Conservation (phyloP, 2,888 invertebrate species). For the Polia nebulosa region DNA sequence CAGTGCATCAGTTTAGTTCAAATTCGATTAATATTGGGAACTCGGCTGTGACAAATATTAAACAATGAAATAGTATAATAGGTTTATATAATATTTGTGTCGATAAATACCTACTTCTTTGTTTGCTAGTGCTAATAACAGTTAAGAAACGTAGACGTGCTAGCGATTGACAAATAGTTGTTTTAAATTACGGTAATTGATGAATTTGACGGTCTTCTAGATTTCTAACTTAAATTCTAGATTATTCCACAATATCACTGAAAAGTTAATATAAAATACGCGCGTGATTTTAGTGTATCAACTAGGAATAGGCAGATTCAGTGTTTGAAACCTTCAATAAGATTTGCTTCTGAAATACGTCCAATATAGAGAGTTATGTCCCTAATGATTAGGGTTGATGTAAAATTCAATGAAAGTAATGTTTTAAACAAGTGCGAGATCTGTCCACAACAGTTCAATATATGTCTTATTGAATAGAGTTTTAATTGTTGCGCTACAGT, state of each 20-base stretch:
- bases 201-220: constrained; percentile 33
- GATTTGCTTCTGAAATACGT: constrained; percentile 39
- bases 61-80: constrained; percentile 45
- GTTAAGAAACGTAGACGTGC: constrained; percentile 16
- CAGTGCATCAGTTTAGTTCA: constrained; percentile 48
- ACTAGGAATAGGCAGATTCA: constrained; percentile 17
- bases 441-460: constrained; percentile 13
- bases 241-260: constrained; percentile 10
- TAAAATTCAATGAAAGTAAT: not conserved
- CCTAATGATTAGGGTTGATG: constrained; percentile 1
- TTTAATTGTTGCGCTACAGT: constrained; percentile 8
- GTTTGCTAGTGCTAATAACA: constrained; percentile 15
- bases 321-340: constrained; percentile 19
- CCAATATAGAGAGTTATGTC: constrained; percentile 23
- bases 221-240: constrained; percentile 25
- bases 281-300: constrained; percentile 10
- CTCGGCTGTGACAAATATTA: constrained; percentile 62
- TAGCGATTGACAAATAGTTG: constrained; percentile 11
- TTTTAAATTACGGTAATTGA: constrained; percentile 23
- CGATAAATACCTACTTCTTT: constrained; percentile 16
- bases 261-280: constrained; percentile 5
- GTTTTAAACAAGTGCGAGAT: constrained; percentile 16
- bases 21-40: constrained; percentile 52
- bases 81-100: constrained; percentile 33
- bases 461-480: constrained; percentile 3